These are phyloP conservation scores for Tigriopus japonicus DNA, from an alignment of 1,140 invertebrate species.

Conservation along the genomic window DNA sequence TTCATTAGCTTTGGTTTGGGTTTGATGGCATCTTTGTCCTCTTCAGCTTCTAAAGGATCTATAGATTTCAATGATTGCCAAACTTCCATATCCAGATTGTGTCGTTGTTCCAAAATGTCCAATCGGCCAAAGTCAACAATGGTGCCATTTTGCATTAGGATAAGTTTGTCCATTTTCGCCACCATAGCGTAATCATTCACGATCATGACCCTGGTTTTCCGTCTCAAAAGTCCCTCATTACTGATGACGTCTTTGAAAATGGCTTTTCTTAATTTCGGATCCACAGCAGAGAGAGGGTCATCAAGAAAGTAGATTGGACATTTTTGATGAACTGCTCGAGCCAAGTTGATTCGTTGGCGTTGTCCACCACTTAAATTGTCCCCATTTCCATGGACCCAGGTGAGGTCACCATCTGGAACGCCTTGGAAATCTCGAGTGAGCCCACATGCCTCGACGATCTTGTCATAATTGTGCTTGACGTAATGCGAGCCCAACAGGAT, in stretches of 20 bases:
- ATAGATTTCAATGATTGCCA: too few relatives aligned
- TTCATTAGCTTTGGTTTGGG: too few relatives aligned
- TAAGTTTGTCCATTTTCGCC: slow-evolving; percentile 24
- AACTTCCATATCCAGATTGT: too few relatives aligned
- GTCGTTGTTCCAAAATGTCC: too few relatives aligned
- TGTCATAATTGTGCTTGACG: slow-evolving; percentile 22
- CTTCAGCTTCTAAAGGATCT: too few relatives aligned
- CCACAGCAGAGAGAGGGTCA: slow-evolving; percentile 30
- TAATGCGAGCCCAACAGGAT: slow-evolving; percentile 25
- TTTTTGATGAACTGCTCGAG: slow-evolving; percentile 26
- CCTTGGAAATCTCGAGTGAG: slow-evolving; percentile 17
- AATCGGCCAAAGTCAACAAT: too few relatives aligned
- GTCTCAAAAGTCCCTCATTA: slow-evolving; percentile 39
- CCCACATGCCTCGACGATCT: slow-evolving; percentile 25
- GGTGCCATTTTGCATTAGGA: slow-evolving; percentile 22
- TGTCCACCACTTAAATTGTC: slow-evolving; percentile 22
- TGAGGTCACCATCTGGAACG: slow-evolving; percentile 19
- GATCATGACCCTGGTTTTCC: slow-evolving; percentile 32
- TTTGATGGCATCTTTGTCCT: too few relatives aligned
- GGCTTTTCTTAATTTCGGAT: slow-evolving; percentile 27
- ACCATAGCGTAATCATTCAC: slow-evolving; percentile 25
- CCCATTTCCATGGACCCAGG: slow-evolving; percentile 21
- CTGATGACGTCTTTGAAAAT: slow-evolving; percentile 28
- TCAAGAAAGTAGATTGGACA: slow-evolving; percentile 31
- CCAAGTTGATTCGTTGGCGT: slow-evolving; percentile 21